Conservation (phyloP, 2,113 vertebrate species). For the Leptobrachium leishanense region DNA sequence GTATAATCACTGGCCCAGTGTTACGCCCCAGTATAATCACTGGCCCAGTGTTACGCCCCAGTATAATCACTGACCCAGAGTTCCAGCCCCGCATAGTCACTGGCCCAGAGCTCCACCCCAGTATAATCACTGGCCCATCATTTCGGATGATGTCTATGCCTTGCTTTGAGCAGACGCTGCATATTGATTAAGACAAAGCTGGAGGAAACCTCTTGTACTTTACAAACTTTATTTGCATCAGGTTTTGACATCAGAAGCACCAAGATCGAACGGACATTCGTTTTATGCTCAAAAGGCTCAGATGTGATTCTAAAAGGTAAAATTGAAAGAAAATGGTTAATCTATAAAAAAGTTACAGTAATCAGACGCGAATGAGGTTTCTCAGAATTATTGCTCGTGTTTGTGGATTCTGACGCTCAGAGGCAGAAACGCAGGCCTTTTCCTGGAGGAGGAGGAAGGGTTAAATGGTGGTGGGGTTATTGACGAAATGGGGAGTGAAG, state of each 20-base stretch:
- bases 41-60: too few relatives aligned
- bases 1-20: too few relatives aligned
- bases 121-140: too few relatives aligned
- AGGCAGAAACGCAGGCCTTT: not conserved
- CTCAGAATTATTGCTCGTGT: not conserved
- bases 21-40: too few relatives aligned
- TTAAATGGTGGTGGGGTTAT: not conserved
- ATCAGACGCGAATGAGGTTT: not conserved
- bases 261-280: constrained; percentile 18
- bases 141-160: too few relatives aligned
- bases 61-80: too few relatives aligned
- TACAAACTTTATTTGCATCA: constrained; percentile 44
- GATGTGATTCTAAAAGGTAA: constrained; percentile 49
- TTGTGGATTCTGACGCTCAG: not conserved
- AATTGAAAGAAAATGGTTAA: constrained; percentile 44
- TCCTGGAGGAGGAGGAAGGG: too few relatives aligned
- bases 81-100: too few relatives aligned
- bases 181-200: too few relatives aligned
- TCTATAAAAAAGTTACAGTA: constrained; percentile 46
- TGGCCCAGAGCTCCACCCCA: too few relatives aligned
- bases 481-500: not conserved
- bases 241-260: constrained; percentile 74
- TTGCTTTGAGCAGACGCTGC: too few relatives aligned
- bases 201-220: too few relatives aligned
- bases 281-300: not conserved